Evolutionary conservation across 2,113 vertebrate genomes (phyloP), one percentile per base, ranked within the genome.

Genomic region (Glaucidium brasilianum): DNA sequence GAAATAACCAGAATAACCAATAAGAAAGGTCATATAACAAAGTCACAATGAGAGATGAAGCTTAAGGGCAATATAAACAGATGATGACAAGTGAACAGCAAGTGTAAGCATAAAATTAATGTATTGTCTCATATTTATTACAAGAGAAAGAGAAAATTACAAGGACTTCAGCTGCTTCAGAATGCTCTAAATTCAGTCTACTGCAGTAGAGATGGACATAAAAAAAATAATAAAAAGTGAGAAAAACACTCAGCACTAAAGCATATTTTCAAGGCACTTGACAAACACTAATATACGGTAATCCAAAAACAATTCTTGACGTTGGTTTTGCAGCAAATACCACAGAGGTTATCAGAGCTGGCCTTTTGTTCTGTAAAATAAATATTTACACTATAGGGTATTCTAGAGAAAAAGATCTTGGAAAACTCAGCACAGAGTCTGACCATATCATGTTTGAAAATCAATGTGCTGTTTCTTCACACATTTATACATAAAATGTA

Each of bases 331-430:
- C 52, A 94, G 82, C 79, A 94, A 80, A 94, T 92, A 92, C 43
- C 79, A 91, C 53, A 89, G 76, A 85, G 88, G 94, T 97, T 97
- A 95, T 96, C 94, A 92, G 86, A 97, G 75, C 30, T 95, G 94
- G 90, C 52, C 95, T 97, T 96, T 85, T 94, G 91, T 96, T 91
- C 47, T 93, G 85, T 20, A 92, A 92, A 95, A 84, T 52, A 94
- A 96, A 93, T 94, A 94, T 96, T 95, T 96, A 92, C 62, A 92
- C 37, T 72, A 21, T 13, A 53, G 17, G 10, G 41, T 90, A 92
- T 93, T 92, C 79, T 67, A 93, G 83, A 96, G 47, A 77, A 85
- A 84, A 91, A 64, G 52, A 37, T 90, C 78, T 88, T 93, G 71
- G 90, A 92, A 93, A 94, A 86, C 52, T 79, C 52, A 62, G 87